phyloP scores from a whole-genome alignment of 2,113 vertebrate genomes.

The Clinocottus analis region DNA sequence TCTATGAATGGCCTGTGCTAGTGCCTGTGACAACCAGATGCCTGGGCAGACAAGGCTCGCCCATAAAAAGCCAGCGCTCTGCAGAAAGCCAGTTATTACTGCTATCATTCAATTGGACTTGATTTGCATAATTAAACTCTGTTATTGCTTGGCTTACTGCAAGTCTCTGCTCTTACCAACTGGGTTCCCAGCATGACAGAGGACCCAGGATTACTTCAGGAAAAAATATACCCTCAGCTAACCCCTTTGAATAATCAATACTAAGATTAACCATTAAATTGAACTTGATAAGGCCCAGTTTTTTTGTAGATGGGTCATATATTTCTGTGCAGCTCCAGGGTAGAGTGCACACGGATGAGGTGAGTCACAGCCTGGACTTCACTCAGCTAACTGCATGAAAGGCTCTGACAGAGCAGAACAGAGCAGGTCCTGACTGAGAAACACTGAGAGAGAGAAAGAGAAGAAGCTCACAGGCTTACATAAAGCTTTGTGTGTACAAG shows the following conservation, averaged over 20 bases:
- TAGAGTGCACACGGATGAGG: conserved; percentile 52
- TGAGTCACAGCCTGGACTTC: conserved; percentile 60
- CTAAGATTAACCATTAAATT: conserved; percentile 59
- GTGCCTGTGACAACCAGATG: conserved; percentile 72
- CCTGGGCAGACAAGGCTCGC: conserved; percentile 72
- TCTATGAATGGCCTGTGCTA: conserved; percentile 74
- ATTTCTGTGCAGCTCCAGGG: conserved; percentile 50
- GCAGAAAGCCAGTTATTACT: conserved; percentile 80
- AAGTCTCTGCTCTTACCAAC: conserved; percentile 55
- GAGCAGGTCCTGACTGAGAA: conserved; percentile 38
- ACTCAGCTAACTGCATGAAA: conserved; percentile 60
- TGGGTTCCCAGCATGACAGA: conserved; percentile 28
- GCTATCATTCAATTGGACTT: conserved; percentile 82
- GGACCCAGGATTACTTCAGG: conserved; percentile 32
- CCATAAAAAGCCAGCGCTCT: conserved; percentile 71
- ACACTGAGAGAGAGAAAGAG: conserved; percentile 3
- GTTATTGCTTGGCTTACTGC: conserved; percentile 65
- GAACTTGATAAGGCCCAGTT: conserved; percentile 57
- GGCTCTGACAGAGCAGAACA: conserved; percentile 48
- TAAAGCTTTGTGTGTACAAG: conserved; percentile 13
- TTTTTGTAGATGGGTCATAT: conserved; percentile 50
- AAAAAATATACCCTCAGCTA: conserved; percentile 39
- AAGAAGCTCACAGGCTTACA: conserved; percentile 15
- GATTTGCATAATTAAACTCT: conserved; percentile 83
- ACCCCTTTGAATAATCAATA: conserved; percentile 63